These are phyloP conservation scores for Aricia agestis DNA, from an alignment of 1,140 invertebrate genomes.

Conservation along the genomic window DNA sequence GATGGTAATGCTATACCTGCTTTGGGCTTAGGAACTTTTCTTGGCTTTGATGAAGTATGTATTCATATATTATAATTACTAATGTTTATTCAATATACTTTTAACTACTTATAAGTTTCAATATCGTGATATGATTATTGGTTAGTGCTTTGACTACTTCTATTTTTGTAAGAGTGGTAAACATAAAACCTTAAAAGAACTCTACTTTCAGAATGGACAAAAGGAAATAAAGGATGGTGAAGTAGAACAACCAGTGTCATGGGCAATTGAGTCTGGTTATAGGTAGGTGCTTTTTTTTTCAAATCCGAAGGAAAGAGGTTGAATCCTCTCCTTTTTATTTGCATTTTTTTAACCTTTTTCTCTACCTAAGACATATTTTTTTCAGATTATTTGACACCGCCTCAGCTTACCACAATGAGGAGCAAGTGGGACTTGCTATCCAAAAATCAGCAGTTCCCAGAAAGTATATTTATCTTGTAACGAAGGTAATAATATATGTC, in stretches of 20 bases:
- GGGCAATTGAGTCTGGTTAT: constrained; percentile 48
- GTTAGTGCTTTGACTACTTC: too few species aligned
- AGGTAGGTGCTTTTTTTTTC: constrained; percentile 30
- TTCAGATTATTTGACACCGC: constrained; percentile 53
- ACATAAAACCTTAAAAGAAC: too few species aligned
- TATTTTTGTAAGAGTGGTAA: too few species aligned
- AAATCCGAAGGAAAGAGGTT: neutral
- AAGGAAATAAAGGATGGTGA: constrained; percentile 37
- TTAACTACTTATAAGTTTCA: too few species aligned
- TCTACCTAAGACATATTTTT: neutral
- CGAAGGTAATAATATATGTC: constrained; percentile 39
- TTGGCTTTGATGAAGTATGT: constrained; percentile 54
- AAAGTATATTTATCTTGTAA: constrained; percentile 48
- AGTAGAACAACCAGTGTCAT: constrained; percentile 38
- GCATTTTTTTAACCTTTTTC: neutral
- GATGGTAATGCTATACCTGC: constrained; percentile 47
- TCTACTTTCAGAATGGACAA: constrained; percentile 41
- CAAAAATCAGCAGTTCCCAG: constrained; percentile 37
- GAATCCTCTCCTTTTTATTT: neutral
- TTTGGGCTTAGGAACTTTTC: constrained; percentile 49
- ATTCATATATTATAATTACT: constrained; percentile 7
- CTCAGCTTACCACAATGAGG: constrained; percentile 42
- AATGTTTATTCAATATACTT: too few species aligned
- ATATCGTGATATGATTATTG: too few species aligned
- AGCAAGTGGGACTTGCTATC: constrained; percentile 44